Conservation (phyloP, 1,140 invertebrate genomes). For the Penaeus japonicus region DNA sequence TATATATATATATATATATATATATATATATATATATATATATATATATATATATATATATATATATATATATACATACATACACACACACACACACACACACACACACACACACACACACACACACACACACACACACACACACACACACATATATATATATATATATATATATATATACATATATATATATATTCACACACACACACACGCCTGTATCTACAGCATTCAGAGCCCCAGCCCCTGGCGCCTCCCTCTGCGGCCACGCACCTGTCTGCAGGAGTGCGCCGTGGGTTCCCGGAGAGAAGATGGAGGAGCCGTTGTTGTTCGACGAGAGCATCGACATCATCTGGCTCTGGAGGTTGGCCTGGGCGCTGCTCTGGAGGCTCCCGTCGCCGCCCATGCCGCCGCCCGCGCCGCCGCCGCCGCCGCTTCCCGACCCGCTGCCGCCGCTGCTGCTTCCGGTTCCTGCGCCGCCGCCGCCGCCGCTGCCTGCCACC, state of each 20-base stretch:
- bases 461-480: not conserved
- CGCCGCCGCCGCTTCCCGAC: not conserved
- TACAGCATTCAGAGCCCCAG: not conserved
- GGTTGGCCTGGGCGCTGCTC: conserved; percentile 26
- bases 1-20: conserved; percentile 28
- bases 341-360: conserved; percentile 48
- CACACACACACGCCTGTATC: too few relatives aligned
- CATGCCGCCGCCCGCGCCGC: not conserved
- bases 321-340: conserved; percentile 25
- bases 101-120: too few relatives aligned
- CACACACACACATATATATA: too few relatives aligned
- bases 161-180: too few relatives aligned
- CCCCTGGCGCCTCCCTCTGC: not conserved
- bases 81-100: not conserved
- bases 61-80: not conserved
- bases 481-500: not conserved
- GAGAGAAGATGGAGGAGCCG: conserved; percentile 32
- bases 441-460: not conserved
- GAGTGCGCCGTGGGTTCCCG: conserved; percentile 20
- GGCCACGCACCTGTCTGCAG: conserved; percentile 32
- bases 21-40: conserved; percentile 27
- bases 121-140: too few relatives aligned
- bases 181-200: too few relatives aligned
- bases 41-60: conserved; percentile 4
- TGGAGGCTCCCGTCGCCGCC: not conserved